Conservation (phyloP, 2,113 vertebrate species). For the Pteropus alecto region DNA sequence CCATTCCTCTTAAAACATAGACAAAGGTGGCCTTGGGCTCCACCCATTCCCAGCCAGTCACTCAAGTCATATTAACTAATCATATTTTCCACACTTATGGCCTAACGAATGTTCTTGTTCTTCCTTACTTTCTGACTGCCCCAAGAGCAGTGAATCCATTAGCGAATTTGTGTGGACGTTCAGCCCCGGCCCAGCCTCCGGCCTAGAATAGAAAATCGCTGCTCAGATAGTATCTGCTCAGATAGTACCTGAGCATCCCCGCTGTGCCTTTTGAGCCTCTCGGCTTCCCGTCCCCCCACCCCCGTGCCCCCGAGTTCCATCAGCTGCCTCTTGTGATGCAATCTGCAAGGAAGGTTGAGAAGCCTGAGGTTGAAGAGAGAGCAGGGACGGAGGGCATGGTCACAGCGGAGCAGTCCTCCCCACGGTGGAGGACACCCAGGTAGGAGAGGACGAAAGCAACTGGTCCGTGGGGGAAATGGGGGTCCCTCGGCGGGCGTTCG, state of each 20-base stretch:
- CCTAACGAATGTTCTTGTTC: neutral
- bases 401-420: neutral
- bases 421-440: neutral
- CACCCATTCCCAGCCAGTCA: neutral
- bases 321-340: neutral
- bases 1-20: neutral
- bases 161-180: neutral
- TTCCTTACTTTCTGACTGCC: neutral
- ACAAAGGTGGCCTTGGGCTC: neutral
- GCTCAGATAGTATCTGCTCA: rapidly evolving
- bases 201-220: neutral
- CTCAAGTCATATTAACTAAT: neutral
- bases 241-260: neutral
- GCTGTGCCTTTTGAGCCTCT: neutral
- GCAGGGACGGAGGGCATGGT: neutral
- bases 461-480: neutral
- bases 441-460: neutral
- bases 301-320: neutral
- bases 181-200: no score
- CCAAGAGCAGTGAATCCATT: neutral
- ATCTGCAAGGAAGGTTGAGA: neutral
- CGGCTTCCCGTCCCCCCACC: no score
- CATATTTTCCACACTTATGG: neutral
- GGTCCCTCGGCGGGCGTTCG: neutral
- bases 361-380: neutral